Conservation (phyloP, 2,888 invertebrate genomes). For the Aromia moschata region DNA sequence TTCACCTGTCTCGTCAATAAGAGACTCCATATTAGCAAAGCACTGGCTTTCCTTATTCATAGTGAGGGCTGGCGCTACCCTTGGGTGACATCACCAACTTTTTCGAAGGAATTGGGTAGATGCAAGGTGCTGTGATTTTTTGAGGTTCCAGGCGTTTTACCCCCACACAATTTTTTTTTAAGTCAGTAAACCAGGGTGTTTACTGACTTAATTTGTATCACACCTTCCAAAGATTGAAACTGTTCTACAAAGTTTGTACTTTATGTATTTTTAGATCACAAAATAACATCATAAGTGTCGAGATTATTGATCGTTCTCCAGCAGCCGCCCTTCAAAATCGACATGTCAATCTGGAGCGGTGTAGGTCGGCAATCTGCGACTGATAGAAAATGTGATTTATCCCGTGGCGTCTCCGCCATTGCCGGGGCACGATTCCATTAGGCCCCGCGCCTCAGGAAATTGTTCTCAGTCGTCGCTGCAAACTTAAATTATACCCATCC, state of each 20-base stretch:
- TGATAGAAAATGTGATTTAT: constrained; percentile 42
- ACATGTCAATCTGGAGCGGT: constrained; percentile 39
- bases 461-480: constrained; percentile 43
- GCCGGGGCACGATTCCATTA: constrained; percentile 39
- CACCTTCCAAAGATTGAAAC: too few species aligned
- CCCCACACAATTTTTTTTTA: too few species aligned
- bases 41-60: too few species aligned
- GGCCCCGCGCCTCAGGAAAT: constrained; percentile 40
- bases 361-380: constrained; percentile 38
- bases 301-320: constrained; percentile 29
- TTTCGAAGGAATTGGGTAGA: too few species aligned
- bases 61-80: too few species aligned
- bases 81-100: too few species aligned
- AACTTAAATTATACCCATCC: constrained; percentile 44
- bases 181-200: too few species aligned
- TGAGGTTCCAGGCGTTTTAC: too few species aligned
- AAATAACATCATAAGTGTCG: constrained; percentile 15
- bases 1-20: too few species aligned
- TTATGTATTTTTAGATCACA: background rate
- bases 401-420: constrained; percentile 37
- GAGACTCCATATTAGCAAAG: too few species aligned
- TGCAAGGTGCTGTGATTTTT: too few species aligned
- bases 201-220: too few species aligned
- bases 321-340: constrained; percentile 32
- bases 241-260: constrained; percentile 14